These are phyloP conservation scores for Vulpes ferrilata DNA, from an alignment of 2,113 vertebrate genomes.

Conservation along the genomic window DNA sequence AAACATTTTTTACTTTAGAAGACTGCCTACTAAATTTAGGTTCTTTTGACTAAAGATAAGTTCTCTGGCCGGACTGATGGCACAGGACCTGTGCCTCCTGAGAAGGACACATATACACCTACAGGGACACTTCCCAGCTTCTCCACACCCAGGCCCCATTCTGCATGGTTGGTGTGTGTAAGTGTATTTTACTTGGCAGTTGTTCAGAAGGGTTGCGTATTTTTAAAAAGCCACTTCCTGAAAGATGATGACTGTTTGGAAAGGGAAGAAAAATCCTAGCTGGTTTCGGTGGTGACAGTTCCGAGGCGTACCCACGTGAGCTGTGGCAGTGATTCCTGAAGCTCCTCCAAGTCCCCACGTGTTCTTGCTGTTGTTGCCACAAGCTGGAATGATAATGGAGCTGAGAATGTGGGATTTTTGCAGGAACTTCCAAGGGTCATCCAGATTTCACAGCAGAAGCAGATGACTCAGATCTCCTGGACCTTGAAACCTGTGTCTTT, in stretches of 20 bases:
- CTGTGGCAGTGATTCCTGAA: conserved; percentile 20
- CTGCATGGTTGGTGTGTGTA: conserved; percentile 21
- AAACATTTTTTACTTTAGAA: conserved; percentile 70
- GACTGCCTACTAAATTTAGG: conserved; percentile 69
- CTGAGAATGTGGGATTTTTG: neutral
- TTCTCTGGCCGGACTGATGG: conserved; percentile 57
- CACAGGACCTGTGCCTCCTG: conserved; percentile 61
- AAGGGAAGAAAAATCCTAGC: conserved; percentile 56
- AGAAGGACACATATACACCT: conserved; percentile 55
- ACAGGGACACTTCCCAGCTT: conserved; percentile 33
- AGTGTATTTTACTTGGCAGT: conserved; percentile 60
- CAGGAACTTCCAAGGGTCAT: conserved; percentile 9
- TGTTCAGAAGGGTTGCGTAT: conserved; percentile 20
- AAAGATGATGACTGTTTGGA: conserved; percentile 37
- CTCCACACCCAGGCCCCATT: conserved; percentile 53
- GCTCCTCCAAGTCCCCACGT: neutral
- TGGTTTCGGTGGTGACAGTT: conserved; percentile 47
- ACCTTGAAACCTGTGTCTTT: neutral
- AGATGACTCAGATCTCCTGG: conserved; percentile 30
- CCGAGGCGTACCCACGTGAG: neutral
- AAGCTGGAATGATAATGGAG: neutral
- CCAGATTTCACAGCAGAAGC: neutral
- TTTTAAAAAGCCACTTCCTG: conserved; percentile 72
- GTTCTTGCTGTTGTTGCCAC: conserved; percentile 42
- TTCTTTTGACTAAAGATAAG: conserved; percentile 70